phyloP scores from a whole-genome alignment of 2,888 invertebrate species.

The Agrochola lychnidis region DNA sequence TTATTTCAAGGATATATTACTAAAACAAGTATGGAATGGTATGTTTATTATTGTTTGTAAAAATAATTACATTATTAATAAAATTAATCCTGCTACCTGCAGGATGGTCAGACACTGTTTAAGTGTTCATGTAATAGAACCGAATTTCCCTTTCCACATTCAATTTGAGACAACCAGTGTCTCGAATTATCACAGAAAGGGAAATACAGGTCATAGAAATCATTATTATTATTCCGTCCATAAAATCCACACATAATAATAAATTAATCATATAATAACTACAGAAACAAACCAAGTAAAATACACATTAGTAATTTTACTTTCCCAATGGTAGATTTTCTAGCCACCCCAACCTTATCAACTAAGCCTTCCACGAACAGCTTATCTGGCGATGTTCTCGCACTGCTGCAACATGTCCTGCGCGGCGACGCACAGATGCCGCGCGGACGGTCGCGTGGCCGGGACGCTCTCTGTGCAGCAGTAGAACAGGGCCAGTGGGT shows the following conservation, averaged over 20 bases:
- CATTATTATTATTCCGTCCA: neutral
- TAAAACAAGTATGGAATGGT: neutral
- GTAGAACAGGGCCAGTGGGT: conserved; percentile 93
- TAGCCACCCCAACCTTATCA: conserved; percentile 11
- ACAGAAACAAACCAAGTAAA: conserved; percentile 19
- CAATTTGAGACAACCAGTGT: neutral
- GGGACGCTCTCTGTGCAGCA: conserved; percentile 92
- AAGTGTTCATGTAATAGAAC: neutral
- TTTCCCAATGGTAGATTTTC: conserved; percentile 23
- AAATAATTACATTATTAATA: neutral
- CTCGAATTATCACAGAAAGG: neutral
- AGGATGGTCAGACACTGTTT: conserved; percentile 6
- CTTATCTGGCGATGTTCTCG: conserved; percentile 5
- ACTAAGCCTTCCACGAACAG: neutral
- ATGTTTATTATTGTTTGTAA: neutral
- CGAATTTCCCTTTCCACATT: too few relatives aligned
- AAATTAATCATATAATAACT: conserved; percentile 5
- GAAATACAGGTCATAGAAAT: neutral
- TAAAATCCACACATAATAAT: conserved; percentile 1
- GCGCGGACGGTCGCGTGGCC: conserved; percentile 91
- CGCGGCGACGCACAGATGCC: conserved; percentile 85
- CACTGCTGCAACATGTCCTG: conserved; percentile 76
- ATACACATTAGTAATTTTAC: conserved; percentile 47
- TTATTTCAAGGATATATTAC: neutral
- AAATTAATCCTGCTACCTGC: neutral